Evolutionary conservation across 2,888 invertebrate genomes (phyloP).

Genomic region (Ormyrus labotus): DNA sequence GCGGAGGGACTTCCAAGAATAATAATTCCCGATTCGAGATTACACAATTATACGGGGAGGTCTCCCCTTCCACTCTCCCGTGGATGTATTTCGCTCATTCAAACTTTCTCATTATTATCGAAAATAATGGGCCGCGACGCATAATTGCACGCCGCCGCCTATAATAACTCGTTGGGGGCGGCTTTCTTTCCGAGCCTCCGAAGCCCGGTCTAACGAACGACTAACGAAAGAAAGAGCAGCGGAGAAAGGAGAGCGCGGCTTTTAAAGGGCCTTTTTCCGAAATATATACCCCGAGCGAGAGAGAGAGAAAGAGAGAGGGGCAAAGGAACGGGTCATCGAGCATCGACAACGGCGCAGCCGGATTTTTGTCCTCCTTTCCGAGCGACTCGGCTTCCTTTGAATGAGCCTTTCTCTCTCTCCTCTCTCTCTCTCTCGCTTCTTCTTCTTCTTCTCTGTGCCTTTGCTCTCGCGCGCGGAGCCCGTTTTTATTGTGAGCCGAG

Average conservation of each 20-base stretch:
- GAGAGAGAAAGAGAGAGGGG: no score
- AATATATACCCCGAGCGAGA: background rate
- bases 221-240: background rate
- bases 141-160: background rate
- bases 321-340: slow-evolving; percentile 42
- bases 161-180: no score
- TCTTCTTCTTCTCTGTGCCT: background rate
- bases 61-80: no score
- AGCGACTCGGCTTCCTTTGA: background rate
- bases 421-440: background rate
- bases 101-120: slow-evolving; percentile 26
- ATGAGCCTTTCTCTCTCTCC: slow-evolving; percentile 2
- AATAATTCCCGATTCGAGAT: no score
- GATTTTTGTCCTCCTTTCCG: background rate
- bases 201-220: background rate
- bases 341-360: slow-evolving; percentile 13
- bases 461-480: no score
- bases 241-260: background rate
- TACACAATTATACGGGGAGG: no score
- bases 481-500: no score
- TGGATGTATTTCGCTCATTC: no score
- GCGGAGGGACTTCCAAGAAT: no score
- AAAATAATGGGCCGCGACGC: slow-evolving; percentile 4
- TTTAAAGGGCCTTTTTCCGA: slow-evolving; percentile 10
- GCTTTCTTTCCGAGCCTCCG: background rate